Evolutionary conservation across 2,888 invertebrate species (phyloP), one percentile per base, ranked within the genome.

Genomic region (Eupelmus urozonus): DNA sequence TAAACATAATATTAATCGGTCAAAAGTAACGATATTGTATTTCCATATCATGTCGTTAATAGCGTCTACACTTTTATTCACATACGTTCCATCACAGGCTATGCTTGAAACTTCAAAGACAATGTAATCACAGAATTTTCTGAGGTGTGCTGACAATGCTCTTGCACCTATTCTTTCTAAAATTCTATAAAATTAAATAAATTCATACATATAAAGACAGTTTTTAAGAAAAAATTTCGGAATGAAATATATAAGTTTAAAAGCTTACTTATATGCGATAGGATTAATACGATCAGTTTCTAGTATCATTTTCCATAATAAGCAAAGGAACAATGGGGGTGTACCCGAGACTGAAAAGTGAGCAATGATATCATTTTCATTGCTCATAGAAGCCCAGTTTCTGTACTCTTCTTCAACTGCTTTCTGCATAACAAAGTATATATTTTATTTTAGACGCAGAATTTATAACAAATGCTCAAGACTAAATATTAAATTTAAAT

Each of bases 31-130:
- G 82, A 98, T 96, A 90, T 98, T 97, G 90, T 97, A 98, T 87
- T 98, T 97, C 98, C 98, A 98, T 81, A 98, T 97, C 93, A 98
- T 96, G 86, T 97, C 96, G 89, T 97, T 98, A 83, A 98, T 95
- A 0, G 97, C 97, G 87, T 98, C 98, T 1, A 98, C 96, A 86
- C 96, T 96, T 91, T 97, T 97, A 90, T 96, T 96, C 62, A 98
- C 96, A 86, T 96, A 96, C 80, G 95, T 95, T 16, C 96, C 96
- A 18, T 96, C 96, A 25, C 96, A 96, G 20, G 95, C 95, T 1
- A 96, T 95, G 85, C 95, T 96, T 0, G 96, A 95, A 87, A 98
- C 97, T 90, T 98, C 98, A 87, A 95, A 96, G 5, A 97, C 96
- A 2, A 98, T 91, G 89, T 96, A 98, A 90, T 98, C 98, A 88